Evolutionary conservation across 2,888 invertebrate species (phyloP).

Genomic region (Plemyria rubiginata): DNA sequence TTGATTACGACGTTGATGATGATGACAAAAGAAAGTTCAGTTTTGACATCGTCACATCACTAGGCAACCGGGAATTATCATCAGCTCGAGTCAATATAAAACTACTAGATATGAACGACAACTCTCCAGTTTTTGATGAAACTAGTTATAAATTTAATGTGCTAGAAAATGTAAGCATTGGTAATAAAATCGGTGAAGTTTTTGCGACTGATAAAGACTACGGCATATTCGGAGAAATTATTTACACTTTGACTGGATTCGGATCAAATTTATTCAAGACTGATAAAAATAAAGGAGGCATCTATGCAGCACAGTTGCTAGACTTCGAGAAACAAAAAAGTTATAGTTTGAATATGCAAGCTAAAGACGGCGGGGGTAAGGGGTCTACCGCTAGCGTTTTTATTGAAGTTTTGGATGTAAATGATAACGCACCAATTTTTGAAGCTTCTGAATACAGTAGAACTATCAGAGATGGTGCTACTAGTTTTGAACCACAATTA

Average conservation of each 20-base stretch:
- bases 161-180: conserved; percentile 86
- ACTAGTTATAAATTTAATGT: conserved; percentile 87
- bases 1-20: conserved; percentile 90
- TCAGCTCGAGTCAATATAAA: conserved; percentile 86
- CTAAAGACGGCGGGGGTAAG: conserved; percentile 91
- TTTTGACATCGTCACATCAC: conserved; percentile 88
- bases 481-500: conserved; percentile 91
- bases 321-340: conserved; percentile 93
- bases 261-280: conserved; percentile 91
- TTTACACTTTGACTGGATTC: conserved; percentile 91
- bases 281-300: conserved; percentile 87
- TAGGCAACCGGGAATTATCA: conserved; percentile 83
- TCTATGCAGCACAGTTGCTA: conserved; percentile 86
- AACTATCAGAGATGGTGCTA: conserved; percentile 91
- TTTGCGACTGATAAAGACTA: conserved; percentile 90
- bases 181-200: conserved; percentile 87
- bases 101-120: conserved; percentile 92
- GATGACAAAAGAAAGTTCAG: conserved; percentile 84
- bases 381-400: conserved; percentile 89
- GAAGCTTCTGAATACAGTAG: conserved; percentile 89
- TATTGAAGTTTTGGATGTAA: conserved; percentile 89
- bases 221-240: conserved; percentile 88
- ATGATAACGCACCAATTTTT: conserved; percentile 91
- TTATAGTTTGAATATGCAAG: conserved; percentile 91
- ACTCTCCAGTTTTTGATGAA: conserved; percentile 88